phyloP scores from a whole-genome alignment of 2,113 vertebrate genomes.

The Siniperca knerii region DNA sequence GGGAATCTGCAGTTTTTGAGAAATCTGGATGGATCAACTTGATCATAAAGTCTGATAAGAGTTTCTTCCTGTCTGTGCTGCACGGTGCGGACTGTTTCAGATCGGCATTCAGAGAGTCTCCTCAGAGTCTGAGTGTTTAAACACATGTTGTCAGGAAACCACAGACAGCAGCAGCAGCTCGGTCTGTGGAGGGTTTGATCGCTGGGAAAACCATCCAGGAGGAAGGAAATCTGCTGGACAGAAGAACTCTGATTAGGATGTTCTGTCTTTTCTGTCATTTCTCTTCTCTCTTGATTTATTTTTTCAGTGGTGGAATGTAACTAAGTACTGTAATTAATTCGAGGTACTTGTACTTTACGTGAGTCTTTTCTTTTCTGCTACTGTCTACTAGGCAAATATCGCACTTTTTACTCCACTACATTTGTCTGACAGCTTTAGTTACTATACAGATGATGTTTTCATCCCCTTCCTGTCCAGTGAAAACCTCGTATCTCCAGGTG shows the following conservation, averaged over 20 bases:
- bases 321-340: neutral
- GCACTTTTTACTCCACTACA: too few species aligned
- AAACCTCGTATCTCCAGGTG: too few species aligned
- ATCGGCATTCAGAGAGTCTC: neutral
- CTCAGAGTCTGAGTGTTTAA: slow-evolving; percentile 22
- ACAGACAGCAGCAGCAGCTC: neutral
- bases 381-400: too few species aligned
- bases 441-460: too few species aligned
- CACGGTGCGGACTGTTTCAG: neutral
- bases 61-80: neutral
- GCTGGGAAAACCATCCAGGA: slow-evolving; percentile 41
- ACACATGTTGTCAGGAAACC: slow-evolving; percentile 46
- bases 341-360: neutral
- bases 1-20: neutral
- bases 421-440: too few species aligned
- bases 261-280: neutral
- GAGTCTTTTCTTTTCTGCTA: neutral
- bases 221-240: slow-evolving; percentile 11
- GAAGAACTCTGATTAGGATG: neutral
- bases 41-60: neutral
- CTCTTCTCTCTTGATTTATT: too few species aligned
- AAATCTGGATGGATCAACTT: neutral
- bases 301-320: neutral
- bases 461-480: too few species aligned
- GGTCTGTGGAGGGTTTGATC: slow-evolving; percentile 5